Percentiles rank a stretch among this genome's conserved stretches.
These are phyloP conservation scores for Calameuta idolon DNA, from an alignment of 2,888 invertebrate genomes.

Conservation along the genomic window DNA sequence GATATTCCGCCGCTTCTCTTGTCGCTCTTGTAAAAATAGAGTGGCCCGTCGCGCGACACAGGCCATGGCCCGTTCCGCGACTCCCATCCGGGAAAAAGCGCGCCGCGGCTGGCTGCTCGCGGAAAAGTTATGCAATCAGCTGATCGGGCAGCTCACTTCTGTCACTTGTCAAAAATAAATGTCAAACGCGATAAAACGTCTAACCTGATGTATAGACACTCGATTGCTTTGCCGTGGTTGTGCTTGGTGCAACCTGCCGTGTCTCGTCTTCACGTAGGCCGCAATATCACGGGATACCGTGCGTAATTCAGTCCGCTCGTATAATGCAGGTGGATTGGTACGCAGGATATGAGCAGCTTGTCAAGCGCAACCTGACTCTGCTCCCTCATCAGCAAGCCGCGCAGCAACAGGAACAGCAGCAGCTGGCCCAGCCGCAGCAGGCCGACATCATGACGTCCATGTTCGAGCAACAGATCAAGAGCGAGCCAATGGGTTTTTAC, in stretches of 20 bases:
- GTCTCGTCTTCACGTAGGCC: neutral
- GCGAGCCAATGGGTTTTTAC: constrained; percentile 77
- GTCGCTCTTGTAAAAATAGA: constrained; percentile 46
- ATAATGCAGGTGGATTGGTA: constrained; percentile 66
- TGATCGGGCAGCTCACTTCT: constrained; percentile 61
- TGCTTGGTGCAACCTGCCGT: neutral
- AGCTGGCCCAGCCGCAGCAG: constrained; percentile 49
- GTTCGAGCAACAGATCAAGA: constrained; percentile 80
- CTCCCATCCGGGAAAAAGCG: constrained; percentile 18
- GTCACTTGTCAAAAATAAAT: constrained; percentile 67
- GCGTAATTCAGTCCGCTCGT: constrained; percentile 27
- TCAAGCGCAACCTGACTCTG: constrained; percentile 68
- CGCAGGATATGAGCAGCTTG: constrained; percentile 68
- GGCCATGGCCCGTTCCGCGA: constrained; percentile 30
- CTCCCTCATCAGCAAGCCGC: constrained; percentile 63
- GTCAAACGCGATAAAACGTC: constrained; percentile 48
- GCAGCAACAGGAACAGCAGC: constrained; percentile 45
- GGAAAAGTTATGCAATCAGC: constrained; percentile 67
- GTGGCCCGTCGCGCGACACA: constrained; percentile 30
- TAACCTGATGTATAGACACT: constrained; percentile 44
- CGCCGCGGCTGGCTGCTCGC: constrained; percentile 34
- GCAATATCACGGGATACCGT: neutral
- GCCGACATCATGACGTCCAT: constrained; percentile 68
- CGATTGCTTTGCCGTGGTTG: neutral
- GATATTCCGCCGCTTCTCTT: constrained; percentile 39